Base-by-base conservation (phyloP, 2,888 invertebrate species). In the Pterostichus niger region DNA sequence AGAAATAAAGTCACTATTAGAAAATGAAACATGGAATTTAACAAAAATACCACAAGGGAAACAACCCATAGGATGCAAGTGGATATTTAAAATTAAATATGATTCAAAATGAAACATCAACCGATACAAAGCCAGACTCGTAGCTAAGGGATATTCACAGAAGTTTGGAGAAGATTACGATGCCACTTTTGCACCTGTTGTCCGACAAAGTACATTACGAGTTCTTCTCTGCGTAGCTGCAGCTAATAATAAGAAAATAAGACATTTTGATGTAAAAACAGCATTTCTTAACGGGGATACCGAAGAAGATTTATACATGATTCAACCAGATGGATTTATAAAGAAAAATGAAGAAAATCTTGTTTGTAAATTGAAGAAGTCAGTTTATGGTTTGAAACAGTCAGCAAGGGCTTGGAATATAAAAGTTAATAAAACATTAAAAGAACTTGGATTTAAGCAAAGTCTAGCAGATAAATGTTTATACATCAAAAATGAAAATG, bases 111-210 rank as follows among this genome's bases (percentile, higher is more conserved):
- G 87, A 68, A 84, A 84, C 46, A 56, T 86, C 2, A 84, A 84
- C 7, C 84, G 85, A 35, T 86, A 84, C 49, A 87, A 87, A 78
- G 87, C 88, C n/a, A 79, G 88, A 17, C 83, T 88, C 24, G 87
- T 87, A 7, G 87, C 85, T 11, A 77, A 86, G 17, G 87, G n/a
- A 49, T 88, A 85, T 78, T 84, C 83, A 2, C 87, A 88, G 78
- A 79, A 86, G 82, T 84, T 82, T 56, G 87, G 85, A 6, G 79
- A 85, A 44, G 87, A 87, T 83, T 88, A 87, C 84, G 84, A 86
- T 33, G 86, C 88, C 81, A 87, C 87, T 0, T 88, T 87, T 78
- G 86, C 88, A 56, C 87, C 88, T n/a, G 87, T 88, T 87, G 44
- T n/a, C n/a, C n/a, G n/a, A n/a, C n/a, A n/a, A n/a, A n/a, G n/a